phyloP scores from a whole-genome alignment of 2,797 vertebrate species.

The Liasis olivaceus region DNA sequence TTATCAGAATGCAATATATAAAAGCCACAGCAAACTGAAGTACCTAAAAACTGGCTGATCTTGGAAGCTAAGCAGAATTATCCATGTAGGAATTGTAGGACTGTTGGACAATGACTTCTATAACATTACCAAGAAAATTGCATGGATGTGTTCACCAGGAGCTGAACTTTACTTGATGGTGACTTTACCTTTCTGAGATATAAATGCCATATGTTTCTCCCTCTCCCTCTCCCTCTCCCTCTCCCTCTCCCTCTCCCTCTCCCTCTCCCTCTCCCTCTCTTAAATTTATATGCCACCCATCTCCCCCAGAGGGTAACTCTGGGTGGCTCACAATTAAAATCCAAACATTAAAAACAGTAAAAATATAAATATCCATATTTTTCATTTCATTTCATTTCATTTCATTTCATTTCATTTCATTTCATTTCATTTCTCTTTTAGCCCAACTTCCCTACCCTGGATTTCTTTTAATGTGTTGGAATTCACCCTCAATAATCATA shows the following conservation, averaged over 20 bases:
- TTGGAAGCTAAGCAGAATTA: not conserved
- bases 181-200: not conserved
- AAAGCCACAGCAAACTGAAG: no score
- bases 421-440: not conserved
- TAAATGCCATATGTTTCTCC: not conserved
- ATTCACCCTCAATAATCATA: not conserved
- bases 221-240: no score
- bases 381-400: no score
- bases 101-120: not conserved
- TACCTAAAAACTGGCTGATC: not conserved
- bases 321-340: no score
- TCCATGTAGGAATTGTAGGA: not conserved
- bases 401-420: no score
- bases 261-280: no score
- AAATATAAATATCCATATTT: no score
- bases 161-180: not conserved
- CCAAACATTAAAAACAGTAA: no score
- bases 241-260: not conserved
- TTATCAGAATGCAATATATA: not conserved
- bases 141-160: not conserved
- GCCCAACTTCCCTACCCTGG: not conserved
- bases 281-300: no score
- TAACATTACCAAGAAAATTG: not conserved
- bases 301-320: no score
- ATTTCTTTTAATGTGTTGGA: not conserved